Evolutionary conservation across 2,888 invertebrate species (phyloP).

Genomic region (Odontocolon sp.): DNA sequence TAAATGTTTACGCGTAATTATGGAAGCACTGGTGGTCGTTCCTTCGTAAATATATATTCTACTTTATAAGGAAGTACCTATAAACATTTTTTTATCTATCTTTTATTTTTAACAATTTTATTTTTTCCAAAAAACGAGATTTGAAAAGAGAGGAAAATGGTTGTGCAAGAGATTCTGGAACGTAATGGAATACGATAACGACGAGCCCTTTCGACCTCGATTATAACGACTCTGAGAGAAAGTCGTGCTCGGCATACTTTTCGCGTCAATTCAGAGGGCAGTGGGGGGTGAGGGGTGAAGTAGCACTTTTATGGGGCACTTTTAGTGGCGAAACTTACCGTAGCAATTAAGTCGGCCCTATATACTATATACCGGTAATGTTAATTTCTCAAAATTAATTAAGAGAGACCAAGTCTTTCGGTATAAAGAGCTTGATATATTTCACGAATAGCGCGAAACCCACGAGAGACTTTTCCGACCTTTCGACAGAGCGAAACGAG

Average conservation of each 20-base stretch:
- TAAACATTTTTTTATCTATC: too few species aligned
- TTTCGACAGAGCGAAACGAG: constrained; percentile 21
- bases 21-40: constrained; percentile 56
- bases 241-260: constrained; percentile 63
- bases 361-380: constrained; percentile 61
- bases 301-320: constrained; percentile 68
- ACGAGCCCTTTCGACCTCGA: constrained; percentile 59
- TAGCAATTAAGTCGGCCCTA: constrained; percentile 70
- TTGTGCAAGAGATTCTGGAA: too few species aligned
- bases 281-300: constrained; percentile 60
- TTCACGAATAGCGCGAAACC: constrained; percentile 47
- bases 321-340: constrained; percentile 69
- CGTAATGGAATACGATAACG: constrained; percentile 33
- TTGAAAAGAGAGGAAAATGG: too few species aligned
- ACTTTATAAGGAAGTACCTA: constrained; percentile 7
- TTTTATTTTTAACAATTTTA: too few species aligned
- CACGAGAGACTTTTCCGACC: too few species aligned
- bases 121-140: not conserved
- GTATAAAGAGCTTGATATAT: constrained; percentile 55
- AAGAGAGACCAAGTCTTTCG: constrained; percentile 68
- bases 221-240: constrained; percentile 50
- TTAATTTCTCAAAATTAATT: constrained; percentile 77
- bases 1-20: constrained; percentile 74
- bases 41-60: constrained; percentile 6
- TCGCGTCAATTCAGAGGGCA: constrained; percentile 47